Evolutionary conservation across 2,888 invertebrate genomes (phyloP).

Genomic region (Dolichopus griseipennis): DNA sequence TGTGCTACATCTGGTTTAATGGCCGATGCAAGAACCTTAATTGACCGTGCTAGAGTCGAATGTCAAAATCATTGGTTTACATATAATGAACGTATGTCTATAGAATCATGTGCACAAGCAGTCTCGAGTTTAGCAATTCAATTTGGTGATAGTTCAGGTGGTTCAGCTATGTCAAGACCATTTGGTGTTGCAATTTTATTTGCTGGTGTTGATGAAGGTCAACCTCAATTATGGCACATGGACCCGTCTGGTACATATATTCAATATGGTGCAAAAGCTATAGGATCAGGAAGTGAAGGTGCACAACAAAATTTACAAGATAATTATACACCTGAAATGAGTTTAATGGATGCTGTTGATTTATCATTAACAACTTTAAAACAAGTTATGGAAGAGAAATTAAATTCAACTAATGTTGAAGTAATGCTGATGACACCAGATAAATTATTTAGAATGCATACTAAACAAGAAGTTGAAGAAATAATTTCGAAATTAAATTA

Average conservation of each 20-base stretch:
- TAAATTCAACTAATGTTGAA: constrained; percentile 94
- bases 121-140: constrained; percentile 98
- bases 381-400: constrained; percentile 99
- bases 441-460: constrained; percentile 79
- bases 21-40: constrained; percentile 92
- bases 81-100: constrained; percentile 91
- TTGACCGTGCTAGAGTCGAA: constrained; percentile 91
- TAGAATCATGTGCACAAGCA: constrained; percentile 96
- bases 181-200: constrained; percentile 98
- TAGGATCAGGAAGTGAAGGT: constrained; percentile 98
- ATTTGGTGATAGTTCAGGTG: constrained; percentile 97
- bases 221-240: constrained; percentile 94
- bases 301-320: constrained; percentile 89
- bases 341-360: constrained; percentile 84
- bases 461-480: constrained; percentile 82
- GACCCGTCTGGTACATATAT: constrained; percentile 99
- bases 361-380: constrained; percentile 87
- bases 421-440: constrained; percentile 86
- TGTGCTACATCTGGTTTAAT: constrained; percentile 96
- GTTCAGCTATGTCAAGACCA: constrained; percentile 90
- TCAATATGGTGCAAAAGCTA: constrained; percentile 96
- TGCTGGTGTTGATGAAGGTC: constrained; percentile 83
- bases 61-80: constrained; percentile 98
- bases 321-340: constrained; percentile 76
- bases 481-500: constrained; percentile 70